Evolutionary conservation across 2,113 vertebrate species (phyloP).

Genomic region (Pluvialis apricaria): DNA sequence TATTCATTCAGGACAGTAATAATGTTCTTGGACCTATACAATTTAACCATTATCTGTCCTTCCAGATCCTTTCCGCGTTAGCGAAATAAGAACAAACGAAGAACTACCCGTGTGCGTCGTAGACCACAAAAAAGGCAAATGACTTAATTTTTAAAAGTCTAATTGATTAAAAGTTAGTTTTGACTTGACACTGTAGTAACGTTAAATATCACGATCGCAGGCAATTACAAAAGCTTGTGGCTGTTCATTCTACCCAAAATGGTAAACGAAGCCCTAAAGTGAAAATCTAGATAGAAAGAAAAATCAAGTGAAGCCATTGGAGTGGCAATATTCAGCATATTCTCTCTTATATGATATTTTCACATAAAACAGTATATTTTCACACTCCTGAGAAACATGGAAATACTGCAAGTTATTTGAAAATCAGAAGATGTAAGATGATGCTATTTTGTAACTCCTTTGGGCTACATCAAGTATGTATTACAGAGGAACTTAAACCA

Average conservation of each 20-base stretch:
- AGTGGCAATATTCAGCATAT: neutral
- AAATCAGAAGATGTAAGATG: neutral
- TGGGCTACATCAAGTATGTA: neutral
- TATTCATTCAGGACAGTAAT: neutral
- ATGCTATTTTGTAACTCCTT: neutral
- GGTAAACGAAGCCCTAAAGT: neutral
- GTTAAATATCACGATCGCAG: neutral
- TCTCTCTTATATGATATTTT: neutral
- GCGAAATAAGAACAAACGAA: neutral
- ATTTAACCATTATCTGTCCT: neutral
- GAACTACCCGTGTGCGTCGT: neutral
- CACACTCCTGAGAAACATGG: neutral
- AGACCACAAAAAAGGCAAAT: neutral
- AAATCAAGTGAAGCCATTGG: neutral
- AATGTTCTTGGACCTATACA: neutral
- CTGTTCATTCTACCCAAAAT: neutral
- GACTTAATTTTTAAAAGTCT: neutral
- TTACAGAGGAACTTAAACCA: neutral
- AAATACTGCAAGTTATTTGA: neutral
- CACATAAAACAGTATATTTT: neutral
- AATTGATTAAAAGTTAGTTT: neutral
- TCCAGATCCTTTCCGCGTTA: neutral
- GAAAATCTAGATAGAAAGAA: neutral
- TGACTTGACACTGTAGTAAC: neutral
- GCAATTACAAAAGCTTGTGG: neutral